Percentiles rank a stretch among this genome's conserved stretches.
These are phyloP conservation scores for Philereme transversata DNA, from an alignment of 2,888 invertebrate genomes.

Conservation along the genomic window DNA sequence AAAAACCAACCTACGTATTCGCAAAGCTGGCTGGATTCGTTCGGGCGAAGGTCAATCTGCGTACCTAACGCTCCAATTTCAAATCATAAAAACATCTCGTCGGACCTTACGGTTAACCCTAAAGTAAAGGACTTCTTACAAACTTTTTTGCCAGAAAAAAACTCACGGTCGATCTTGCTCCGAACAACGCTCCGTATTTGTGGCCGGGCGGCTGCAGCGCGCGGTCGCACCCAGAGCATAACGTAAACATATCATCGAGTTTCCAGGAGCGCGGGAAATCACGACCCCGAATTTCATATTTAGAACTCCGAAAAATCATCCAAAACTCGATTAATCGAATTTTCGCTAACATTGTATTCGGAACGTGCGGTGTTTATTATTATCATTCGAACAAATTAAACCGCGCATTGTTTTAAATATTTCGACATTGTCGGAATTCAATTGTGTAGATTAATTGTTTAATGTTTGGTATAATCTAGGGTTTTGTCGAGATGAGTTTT, in stretches of 20 bases:
- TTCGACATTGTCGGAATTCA: constrained; percentile 75
- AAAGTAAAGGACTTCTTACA: constrained; percentile 67
- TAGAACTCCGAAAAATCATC: constrained; percentile 45
- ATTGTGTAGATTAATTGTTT: constrained; percentile 76
- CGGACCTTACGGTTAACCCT: constrained; percentile 76
- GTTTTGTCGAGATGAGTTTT: constrained; percentile 64
- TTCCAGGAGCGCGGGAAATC: constrained; percentile 77
- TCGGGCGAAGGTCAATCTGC: constrained; percentile 53
- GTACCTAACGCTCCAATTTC: constrained; percentile 51
- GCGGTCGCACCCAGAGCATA: constrained; percentile 63
- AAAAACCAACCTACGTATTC: constrained; percentile 41
- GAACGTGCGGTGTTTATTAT: constrained; percentile 69
- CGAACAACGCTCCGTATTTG: constrained; percentile 65
- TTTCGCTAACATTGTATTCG: constrained; percentile 58
- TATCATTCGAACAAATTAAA: constrained; percentile 72
- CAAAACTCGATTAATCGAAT: constrained; percentile 50
- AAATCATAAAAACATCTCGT: constrained; percentile 53
- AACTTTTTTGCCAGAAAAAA: constrained; percentile 78
- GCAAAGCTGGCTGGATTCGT: constrained; percentile 33
- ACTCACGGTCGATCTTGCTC: constrained; percentile 56
- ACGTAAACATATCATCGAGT: constrained; percentile 54
- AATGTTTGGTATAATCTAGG: constrained; percentile 68
- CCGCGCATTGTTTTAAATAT: constrained; percentile 75
- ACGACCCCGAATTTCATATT: constrained; percentile 50
- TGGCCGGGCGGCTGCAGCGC: constrained; percentile 72